These are phyloP conservation scores for Felis catus DNA, from an alignment of 2,113 vertebrate species.

Conservation along the genomic window F.catus_Fca126_mat1.0 CM031413.1:114698501-114699000, in stretches of 20 bases:
- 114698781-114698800: not conserved
- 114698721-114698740: not conserved
- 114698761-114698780: not conserved
- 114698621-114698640: not conserved
- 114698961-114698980: conserved; percentile 59
- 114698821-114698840: conserved; percentile 39
- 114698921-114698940: conserved; percentile 56
- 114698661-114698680: not conserved
- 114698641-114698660: not conserved
- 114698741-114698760: not conserved
- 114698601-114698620: not conserved
- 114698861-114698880: conserved; percentile 48
- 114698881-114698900: conserved; percentile 53
- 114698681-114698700: not conserved
- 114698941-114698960: conserved; percentile 63
- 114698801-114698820: not conserved
- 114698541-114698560: not conserved
- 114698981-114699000: conserved; percentile 29
- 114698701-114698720: not conserved
- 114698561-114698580: not conserved
- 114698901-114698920: conserved; percentile 52
- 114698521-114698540: not conserved
- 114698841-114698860: not conserved
- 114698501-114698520: not conserved
- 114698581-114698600: not conserved